phyloP scores from a whole-genome alignment of 2,888 invertebrate species.

The Leptinotarsa rubiginosa region DNA sequence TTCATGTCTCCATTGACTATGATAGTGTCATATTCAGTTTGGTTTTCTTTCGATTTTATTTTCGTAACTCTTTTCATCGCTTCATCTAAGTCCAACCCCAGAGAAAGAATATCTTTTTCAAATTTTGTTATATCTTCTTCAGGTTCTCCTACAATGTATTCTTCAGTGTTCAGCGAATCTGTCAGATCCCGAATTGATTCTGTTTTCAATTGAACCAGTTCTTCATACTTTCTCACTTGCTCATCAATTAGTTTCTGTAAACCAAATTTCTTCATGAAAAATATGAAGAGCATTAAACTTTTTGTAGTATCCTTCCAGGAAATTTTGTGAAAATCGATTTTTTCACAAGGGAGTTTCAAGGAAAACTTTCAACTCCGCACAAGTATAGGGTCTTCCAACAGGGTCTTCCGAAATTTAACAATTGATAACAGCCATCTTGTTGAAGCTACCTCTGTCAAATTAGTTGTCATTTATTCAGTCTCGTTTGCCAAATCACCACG shows the following conservation, averaged over 20 bases:
- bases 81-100: conserved; percentile 33
- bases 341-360: no score
- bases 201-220: conserved; percentile 17
- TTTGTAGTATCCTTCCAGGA: background rate
- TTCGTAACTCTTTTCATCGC: conserved; percentile 46
- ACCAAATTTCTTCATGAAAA: background rate
- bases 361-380: no score
- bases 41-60: conserved; percentile 30
- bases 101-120: conserved; percentile 23
- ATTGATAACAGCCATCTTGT: no score
- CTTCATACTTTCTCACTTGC: conserved; percentile 33
- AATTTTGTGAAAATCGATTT: background rate
- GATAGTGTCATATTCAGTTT: conserved; percentile 49
- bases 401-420: no score
- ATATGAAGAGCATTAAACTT: background rate
- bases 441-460: no score
- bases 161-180: conserved; percentile 9
- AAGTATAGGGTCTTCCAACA: no score
- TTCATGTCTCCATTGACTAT: conserved; percentile 60
- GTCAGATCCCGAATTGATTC: background rate
- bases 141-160: conserved; percentile 8
- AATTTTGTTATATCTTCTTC: conserved; percentile 23
- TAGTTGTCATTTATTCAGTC: no score
- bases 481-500: no score
- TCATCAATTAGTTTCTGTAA: conserved; percentile 41